Percentiles rank a stretch among this genome's conserved stretches.
phyloP scores from a whole-genome alignment of 2,113 vertebrate genomes.

The Cheirogaleus medius region DNA sequence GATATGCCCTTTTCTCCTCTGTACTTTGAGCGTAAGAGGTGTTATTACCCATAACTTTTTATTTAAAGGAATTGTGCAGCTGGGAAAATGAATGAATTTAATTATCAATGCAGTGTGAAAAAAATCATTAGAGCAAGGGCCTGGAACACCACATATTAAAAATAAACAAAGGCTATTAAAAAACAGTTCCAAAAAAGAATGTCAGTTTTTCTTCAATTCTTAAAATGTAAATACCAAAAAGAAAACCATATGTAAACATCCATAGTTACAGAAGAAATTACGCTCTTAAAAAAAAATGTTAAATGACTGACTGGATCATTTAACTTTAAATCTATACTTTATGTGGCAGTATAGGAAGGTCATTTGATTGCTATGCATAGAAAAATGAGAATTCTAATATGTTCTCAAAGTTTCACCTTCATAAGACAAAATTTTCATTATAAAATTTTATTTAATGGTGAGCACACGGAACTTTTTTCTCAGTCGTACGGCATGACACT shows the following conservation, averaged over 20 bases:
- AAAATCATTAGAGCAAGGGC: constrained; percentile 91
- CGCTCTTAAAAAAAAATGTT: constrained; percentile 83
- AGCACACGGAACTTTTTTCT: constrained; percentile 73
- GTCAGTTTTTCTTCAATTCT: constrained; percentile 81
- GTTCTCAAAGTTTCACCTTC: constrained; percentile 88
- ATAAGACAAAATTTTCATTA: constrained; percentile 87
- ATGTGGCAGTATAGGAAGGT: constrained; percentile 84
- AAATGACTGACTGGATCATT: constrained; percentile 88
- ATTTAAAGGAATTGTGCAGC: constrained; percentile 88
- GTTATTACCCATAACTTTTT: constrained; percentile 90
- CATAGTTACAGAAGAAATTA: constrained; percentile 82
- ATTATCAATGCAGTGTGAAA: constrained; percentile 91
- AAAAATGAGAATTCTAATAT: constrained; percentile 87
- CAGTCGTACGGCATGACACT: neutral
- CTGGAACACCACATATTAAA: constrained; percentile 88
- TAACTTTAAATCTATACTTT: constrained; percentile 88
- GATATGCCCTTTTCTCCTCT: constrained; percentile 86
- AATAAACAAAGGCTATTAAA: constrained; percentile 90
- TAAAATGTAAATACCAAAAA: constrained; percentile 84
- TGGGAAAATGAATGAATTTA: constrained; percentile 93
- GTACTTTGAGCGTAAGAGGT: constrained; percentile 83
- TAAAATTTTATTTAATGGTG: constrained; percentile 82
- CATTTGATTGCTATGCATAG: constrained; percentile 85
- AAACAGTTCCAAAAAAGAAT: constrained; percentile 84
- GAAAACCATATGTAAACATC: constrained; percentile 78